phyloP scores from a whole-genome alignment of 1,140 invertebrate species.

The Doryteuthis pealeii region DNA sequence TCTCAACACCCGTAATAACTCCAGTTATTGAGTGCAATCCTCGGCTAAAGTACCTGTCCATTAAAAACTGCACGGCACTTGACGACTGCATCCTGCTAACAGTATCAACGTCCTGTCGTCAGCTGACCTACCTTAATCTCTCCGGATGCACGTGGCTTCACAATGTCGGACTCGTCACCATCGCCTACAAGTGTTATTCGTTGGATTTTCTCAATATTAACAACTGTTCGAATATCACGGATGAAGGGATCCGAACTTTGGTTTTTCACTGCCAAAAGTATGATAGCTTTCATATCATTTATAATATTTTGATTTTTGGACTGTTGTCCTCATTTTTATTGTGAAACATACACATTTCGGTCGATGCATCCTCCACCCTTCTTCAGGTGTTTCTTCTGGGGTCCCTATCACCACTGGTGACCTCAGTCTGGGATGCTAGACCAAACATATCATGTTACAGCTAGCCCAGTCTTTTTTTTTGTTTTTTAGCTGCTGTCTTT shows the following conservation, averaged over 20 bases:
- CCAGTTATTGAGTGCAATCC: background rate
- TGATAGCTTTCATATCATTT: background rate
- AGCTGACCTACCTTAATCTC: background rate
- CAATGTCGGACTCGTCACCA: background rate
- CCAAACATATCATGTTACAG: too few species aligned
- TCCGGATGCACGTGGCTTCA: background rate
- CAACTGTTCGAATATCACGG: background rate
- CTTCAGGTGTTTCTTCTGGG: too few species aligned
- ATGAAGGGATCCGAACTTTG: slow-evolving; percentile 8
- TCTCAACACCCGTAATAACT: background rate
- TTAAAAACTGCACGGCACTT: background rate
- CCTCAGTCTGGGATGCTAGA: too few species aligned
- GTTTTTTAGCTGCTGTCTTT: too few species aligned
- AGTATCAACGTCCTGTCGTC: background rate
- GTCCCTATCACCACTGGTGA: too few species aligned
- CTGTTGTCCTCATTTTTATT: too few species aligned
- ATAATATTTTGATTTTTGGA: too few species aligned
- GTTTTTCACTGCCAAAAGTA: slow-evolving; percentile 7
- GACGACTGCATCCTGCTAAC: background rate
- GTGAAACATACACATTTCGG: too few species aligned
- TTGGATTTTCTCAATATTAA: background rate
- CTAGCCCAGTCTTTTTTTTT: too few species aligned
- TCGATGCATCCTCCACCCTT: too few species aligned
- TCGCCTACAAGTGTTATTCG: background rate
- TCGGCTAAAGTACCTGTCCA: background rate